These are phyloP conservation scores for Caracal caracal DNA, from an alignment of 2,113 vertebrate species.

Conservation along the genomic window DNA sequence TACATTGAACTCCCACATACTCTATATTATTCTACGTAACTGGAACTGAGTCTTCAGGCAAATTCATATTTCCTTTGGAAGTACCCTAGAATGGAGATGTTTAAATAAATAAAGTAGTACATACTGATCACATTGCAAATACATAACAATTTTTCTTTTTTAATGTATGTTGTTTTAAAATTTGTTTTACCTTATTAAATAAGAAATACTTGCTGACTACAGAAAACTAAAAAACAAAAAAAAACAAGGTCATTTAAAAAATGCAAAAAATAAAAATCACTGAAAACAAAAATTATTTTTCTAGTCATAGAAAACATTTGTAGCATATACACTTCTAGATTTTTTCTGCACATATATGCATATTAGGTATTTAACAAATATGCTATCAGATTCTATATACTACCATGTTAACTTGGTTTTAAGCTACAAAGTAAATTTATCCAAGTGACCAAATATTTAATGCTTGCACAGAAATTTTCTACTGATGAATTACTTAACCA, in stretches of 20 bases:
- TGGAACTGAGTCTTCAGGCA: not conserved
- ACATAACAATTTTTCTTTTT: not conserved
- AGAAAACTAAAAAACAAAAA: not conserved
- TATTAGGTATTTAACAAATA: conserved; percentile 18
- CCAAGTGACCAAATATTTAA: conserved; percentile 11
- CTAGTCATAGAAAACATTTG: not conserved
- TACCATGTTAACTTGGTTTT: not conserved
- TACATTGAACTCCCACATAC: not conserved
- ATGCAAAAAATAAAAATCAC: conserved; percentile 11
- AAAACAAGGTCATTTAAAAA: not conserved
- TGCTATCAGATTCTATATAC: not conserved
- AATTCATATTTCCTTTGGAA: conserved; percentile 25
- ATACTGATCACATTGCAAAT: not conserved
- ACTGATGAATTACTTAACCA: conserved; percentile 19
- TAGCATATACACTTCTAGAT: not conserved
- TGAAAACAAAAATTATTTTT: not conserved
- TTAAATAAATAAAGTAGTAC: not conserved
- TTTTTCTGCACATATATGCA: not conserved
- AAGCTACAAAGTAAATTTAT: not conserved
- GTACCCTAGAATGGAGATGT: not conserved
- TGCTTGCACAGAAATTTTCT: not conserved
- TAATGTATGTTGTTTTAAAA: not conserved
- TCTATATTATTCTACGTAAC: not conserved
- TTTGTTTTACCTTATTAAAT: not conserved
- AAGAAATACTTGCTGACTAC: not conserved